These are phyloP conservation scores for Pteropus alecto DNA, from an alignment of 2,113 vertebrate genomes.

Conservation along the genomic window DNA sequence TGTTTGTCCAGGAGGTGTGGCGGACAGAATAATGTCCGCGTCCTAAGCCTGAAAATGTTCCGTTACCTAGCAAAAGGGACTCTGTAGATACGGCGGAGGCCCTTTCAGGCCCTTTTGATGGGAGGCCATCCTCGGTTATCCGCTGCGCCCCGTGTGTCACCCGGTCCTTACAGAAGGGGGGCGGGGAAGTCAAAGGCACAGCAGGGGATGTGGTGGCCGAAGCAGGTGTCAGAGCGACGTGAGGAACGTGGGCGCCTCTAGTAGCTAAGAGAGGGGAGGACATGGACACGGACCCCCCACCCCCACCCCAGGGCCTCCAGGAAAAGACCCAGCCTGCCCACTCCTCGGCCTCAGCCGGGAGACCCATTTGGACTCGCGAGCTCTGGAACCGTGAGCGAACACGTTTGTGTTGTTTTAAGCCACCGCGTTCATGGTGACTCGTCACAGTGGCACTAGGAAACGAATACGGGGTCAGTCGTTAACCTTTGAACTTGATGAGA, in stretches of 20 bases:
- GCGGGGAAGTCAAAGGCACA: neutral
- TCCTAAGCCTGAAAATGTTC: neutral
- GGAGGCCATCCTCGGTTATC: accelerated
- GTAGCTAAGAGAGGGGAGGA: neutral
- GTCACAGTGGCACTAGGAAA: neutral
- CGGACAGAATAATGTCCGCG: accelerated
- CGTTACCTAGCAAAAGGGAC: neutral
- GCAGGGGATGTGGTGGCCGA: accelerated
- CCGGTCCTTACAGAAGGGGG: neutral
- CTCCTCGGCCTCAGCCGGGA: accelerated
- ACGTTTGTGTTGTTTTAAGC: neutral
- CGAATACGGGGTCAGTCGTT: neutral
- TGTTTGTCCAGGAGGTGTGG: neutral
- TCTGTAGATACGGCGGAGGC: too few species aligned
- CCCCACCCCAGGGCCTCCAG: neutral
- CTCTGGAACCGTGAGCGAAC: neutral
- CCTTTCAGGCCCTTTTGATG: neutral
- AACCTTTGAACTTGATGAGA: neutral
- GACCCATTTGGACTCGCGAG: neutral
- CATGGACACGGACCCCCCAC: too few species aligned
- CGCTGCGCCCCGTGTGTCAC: accelerated
- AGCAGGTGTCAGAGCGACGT: accelerated
- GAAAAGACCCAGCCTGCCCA: neutral
- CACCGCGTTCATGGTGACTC: neutral
- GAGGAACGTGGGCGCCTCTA: neutral